phyloP scores from a whole-genome alignment of 2,888 invertebrate species.

The Marronus borbonicus region DNA sequence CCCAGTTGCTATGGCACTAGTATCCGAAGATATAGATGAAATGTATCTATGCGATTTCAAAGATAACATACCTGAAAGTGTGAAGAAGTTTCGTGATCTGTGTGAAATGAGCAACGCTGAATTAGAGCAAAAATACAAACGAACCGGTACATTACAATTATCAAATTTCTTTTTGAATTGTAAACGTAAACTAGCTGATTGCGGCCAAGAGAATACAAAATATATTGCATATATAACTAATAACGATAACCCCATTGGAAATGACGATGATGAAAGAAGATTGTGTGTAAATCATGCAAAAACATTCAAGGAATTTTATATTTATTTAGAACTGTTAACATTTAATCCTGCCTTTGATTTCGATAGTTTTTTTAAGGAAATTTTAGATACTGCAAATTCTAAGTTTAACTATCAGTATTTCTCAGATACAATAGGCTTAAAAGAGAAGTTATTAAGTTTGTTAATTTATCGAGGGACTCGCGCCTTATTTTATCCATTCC shows the following conservation, averaged over 20 bases:
- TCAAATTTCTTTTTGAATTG: constrained; percentile 60
- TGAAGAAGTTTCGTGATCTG: constrained; percentile 47
- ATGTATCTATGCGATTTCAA: constrained; percentile 57
- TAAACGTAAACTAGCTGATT: constrained; percentile 61
- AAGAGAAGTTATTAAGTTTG: constrained; percentile 48
- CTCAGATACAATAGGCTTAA: constrained; percentile 37
- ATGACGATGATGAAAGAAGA: constrained; percentile 60
- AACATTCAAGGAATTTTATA: constrained; percentile 59
- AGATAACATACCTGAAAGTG: constrained; percentile 52
- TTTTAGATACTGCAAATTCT: constrained; percentile 57
- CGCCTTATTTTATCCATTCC: constrained; percentile 45
- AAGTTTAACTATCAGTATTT: constrained; percentile 48
- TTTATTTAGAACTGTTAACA: constrained; percentile 60
- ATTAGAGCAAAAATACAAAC: constrained; percentile 57
- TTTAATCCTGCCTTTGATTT: constrained; percentile 60
- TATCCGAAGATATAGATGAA: constrained; percentile 59
- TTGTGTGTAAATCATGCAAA: constrained; percentile 63
- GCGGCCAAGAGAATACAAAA: constrained; percentile 53
- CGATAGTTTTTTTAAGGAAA: constrained; percentile 62
- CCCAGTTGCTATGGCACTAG: constrained; percentile 60
- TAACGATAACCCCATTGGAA: constrained; percentile 61
- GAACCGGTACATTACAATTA: constrained; percentile 59
- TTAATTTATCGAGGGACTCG: constrained; percentile 42
- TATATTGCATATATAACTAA: constrained; percentile 62
- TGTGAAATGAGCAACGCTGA: constrained; percentile 56